Conservation (phyloP, 2,797 vertebrate species). For the Rhincodon typus region DNA sequence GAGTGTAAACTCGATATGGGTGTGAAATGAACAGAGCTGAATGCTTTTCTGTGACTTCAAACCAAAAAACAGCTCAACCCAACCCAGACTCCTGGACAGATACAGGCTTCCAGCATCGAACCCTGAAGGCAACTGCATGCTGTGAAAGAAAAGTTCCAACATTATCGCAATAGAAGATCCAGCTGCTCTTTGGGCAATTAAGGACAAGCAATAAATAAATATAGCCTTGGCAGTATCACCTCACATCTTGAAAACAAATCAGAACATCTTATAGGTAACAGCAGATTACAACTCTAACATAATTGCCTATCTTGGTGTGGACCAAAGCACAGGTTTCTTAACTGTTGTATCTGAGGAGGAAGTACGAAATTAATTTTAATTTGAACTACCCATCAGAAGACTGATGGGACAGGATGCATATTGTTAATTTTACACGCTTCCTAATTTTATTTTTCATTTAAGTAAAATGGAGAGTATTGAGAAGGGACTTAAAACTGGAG, state of each 20-base stretch:
- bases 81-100: background rate
- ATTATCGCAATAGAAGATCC: background rate
- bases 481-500: background rate
- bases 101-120: background rate
- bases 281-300: background rate
- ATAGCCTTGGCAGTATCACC: background rate
- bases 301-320: background rate
- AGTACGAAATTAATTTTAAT: background rate
- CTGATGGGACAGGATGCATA: background rate
- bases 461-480: background rate
- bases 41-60: background rate
- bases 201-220: background rate
- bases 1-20: background rate
- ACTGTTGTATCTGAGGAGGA: background rate
- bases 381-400: background rate
- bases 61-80: background rate
- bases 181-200: background rate
- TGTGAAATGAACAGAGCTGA: background rate
- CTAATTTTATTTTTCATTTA: background rate
- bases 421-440: background rate
- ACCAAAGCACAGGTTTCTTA: background rate
- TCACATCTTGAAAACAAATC: background rate
- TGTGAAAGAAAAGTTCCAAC: background rate
- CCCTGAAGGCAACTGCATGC: background rate
- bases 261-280: background rate